A percentile compares a stretch with the other conserved stretches of the same genome.
Evolutionary conservation across 2,113 vertebrate species (phyloP).

Genomic region (Catharus bicknelli): DNA sequence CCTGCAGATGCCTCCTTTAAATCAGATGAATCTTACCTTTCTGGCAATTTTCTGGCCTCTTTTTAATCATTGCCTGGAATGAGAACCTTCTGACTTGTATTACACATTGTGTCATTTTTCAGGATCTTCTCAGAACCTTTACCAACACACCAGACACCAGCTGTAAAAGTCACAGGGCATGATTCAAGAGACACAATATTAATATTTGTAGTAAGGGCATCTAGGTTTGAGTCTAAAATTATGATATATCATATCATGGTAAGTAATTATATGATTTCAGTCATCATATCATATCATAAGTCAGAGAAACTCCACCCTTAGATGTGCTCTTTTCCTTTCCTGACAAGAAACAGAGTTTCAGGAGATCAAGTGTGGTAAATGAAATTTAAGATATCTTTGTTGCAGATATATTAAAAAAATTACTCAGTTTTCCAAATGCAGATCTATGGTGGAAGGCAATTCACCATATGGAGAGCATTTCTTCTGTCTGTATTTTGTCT

Average conservation of each 20-base stretch:
- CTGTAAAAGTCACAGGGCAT: background rate
- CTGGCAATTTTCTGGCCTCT: background rate
- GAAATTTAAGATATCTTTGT: background rate
- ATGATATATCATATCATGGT: too few species aligned
- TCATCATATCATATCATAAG: too few species aligned
- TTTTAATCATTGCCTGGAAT: background rate
- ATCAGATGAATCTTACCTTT: background rate
- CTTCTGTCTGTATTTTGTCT: rapidly evolving
- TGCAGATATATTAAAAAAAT: background rate
- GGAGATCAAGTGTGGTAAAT: background rate
- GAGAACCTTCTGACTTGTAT: background rate
- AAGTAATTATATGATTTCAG: too few species aligned
- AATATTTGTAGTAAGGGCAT: background rate
- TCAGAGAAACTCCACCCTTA: background rate
- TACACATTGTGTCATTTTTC: background rate
- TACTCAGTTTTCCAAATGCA: background rate
- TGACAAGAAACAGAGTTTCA: background rate
- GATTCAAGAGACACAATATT: background rate
- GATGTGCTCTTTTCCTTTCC: background rate
- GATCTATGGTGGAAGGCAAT: background rate
- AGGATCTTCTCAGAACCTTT: background rate
- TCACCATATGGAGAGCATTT: background rate
- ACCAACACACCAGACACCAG: background rate
- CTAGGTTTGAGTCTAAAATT: background rate
- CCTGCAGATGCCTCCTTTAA: background rate